Conservation (phyloP, 1,140 invertebrate genomes). For the Nixonia krombeini region DNA sequence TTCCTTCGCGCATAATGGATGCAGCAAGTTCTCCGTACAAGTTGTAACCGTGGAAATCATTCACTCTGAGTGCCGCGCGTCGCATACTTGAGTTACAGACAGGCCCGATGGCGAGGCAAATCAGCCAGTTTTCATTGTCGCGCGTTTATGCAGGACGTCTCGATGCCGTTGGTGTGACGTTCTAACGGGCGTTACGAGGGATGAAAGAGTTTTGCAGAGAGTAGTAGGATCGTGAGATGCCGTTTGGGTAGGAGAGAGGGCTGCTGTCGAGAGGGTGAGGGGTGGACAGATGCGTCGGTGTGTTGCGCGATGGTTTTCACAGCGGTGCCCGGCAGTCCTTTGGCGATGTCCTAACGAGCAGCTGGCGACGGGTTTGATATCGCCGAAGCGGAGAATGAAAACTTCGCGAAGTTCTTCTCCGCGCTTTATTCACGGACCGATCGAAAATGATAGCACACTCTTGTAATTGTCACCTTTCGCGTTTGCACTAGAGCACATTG, state of each 20-base stretch:
- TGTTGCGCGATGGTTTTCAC: conserved; percentile 61
- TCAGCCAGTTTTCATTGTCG: conserved; percentile 8
- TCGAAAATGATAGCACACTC: not conserved
- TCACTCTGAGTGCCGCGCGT: not conserved
- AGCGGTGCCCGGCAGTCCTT: conserved; percentile 62
- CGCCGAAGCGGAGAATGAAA: not conserved
- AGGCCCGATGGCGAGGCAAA: conserved; percentile 1
- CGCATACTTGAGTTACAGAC: not conserved
- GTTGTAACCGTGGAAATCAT: not conserved
- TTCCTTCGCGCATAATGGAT: not conserved
- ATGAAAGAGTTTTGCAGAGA: conserved; percentile 16
- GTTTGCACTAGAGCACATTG: too few relatives aligned
- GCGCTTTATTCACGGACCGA: not conserved
- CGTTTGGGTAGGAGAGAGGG: conserved; percentile 6
- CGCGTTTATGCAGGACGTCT: conserved; percentile 7
- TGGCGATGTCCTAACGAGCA: conserved; percentile 61
- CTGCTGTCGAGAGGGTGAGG: conserved; percentile 21
- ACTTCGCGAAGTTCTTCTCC: not conserved
- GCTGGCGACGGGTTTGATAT: conserved; percentile 32
- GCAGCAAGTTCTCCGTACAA: not conserved
- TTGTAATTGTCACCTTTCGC: too few relatives aligned
- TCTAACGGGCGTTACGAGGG: conserved; percentile 14
- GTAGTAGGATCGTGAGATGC: conserved; percentile 1
- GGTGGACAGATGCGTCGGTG: conserved; percentile 60
- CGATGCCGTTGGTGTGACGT: conserved; percentile 21